phyloP scores from a whole-genome alignment of 1,140 invertebrate species.

The Diprion similis region DNA sequence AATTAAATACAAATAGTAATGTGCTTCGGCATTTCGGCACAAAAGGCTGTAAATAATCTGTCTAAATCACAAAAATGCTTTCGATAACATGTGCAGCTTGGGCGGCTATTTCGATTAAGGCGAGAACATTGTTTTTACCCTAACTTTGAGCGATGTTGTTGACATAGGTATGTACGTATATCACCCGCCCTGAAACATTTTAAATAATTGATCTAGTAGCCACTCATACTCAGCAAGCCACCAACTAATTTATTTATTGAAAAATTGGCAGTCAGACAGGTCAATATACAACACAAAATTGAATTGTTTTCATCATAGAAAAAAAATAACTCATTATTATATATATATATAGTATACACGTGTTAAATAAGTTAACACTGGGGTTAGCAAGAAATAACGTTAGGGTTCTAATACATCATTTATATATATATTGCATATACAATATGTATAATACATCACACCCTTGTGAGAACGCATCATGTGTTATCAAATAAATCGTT shows the following conservation, averaged over 20 bases:
- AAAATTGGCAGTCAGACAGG: not conserved
- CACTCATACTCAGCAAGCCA: not conserved
- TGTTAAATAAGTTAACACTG: not conserved
- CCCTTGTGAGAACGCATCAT: not conserved
- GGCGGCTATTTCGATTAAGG: not conserved
- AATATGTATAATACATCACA: constrained; percentile 1
- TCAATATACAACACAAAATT: not conserved
- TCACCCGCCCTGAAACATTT: not conserved
- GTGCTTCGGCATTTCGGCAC: constrained; percentile 16
- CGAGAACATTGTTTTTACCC: not conserved
- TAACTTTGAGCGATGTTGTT: not conserved
- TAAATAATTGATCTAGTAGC: not conserved
- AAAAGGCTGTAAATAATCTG: constrained; percentile 10
- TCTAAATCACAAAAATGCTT: constrained; percentile 8
- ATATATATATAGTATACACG: no score
- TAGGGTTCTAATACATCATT: not conserved
- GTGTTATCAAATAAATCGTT: not conserved
- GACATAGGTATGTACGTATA: not conserved
- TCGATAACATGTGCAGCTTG: not conserved
- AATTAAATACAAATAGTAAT: constrained; percentile 34
- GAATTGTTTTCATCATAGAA: not conserved
- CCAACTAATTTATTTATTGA: not conserved
- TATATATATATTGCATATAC: not conserved
- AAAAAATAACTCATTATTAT: not conserved
- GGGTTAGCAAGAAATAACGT: constrained; percentile 5